Evolutionary conservation across 2,888 invertebrate species (phyloP), one percentile per base, ranked within the genome.

Genomic region (Ophonus ardosiacus): DNA sequence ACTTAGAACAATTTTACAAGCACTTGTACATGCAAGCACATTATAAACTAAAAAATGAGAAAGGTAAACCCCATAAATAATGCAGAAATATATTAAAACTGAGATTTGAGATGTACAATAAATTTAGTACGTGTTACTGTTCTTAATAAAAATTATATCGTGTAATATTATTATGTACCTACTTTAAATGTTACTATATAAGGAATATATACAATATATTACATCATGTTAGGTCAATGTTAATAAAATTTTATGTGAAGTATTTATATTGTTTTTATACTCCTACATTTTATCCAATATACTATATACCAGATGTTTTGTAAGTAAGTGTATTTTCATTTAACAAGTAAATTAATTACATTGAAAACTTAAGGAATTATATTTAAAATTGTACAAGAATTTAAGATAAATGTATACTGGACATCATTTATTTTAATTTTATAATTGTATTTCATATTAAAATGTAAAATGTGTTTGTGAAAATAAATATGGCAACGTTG

Each of bases 1-100:
- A 85, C 68, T 81, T 87, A 24, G 86, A 85, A 81, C 84, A 86
- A 13, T 87, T 87, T 81, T 87, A 86, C 18, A 86, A 85, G 85
- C 84, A 85, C 15, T 85, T 87, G 15, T 84, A 86, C 68, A 78
- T 65, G 13, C 71, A 57, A 24, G 71, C 82, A 51, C 71, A 56
- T 82, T 57, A 82, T 71, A 71, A 82, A 82, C 8, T 68, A 3
- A 82, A 71, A 71, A 57, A 59, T n/a, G 71, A 71, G 57, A 18
- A 24, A 10, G 71, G 59, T 74, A 82, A 71, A 74, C 24, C 51
- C 51, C 15, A 13, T 51, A 59, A 78, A 59, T 78, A 10, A 68
- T 1, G 13, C 18, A 63, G 17, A 21, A 51, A 51, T 51, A 51
- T 51, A 51, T 40, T 10, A 8, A 10, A 51, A 13, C 43, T 8